Evolutionary conservation across 2,888 invertebrate genomes (phyloP).

Genomic region (Melanotus villosus): DNA sequence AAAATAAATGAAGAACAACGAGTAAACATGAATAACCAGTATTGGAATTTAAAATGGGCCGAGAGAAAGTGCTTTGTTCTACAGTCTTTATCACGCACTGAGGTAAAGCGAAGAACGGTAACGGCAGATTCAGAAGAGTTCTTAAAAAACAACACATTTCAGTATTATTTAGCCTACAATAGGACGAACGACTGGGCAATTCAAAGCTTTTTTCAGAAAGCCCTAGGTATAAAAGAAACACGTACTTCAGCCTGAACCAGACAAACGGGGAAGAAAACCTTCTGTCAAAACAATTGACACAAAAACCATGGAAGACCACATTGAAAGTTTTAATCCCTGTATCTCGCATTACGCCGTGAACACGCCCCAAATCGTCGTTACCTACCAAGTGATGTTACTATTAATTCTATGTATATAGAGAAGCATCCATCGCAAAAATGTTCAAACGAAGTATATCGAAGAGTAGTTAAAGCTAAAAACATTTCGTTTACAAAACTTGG

Average conservation of each 20-base stretch:
- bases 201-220: too few species aligned
- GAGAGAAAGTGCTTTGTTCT: too few species aligned
- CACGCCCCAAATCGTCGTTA: neutral
- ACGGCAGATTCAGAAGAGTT: too few species aligned
- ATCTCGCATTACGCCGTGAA: slow-evolving; percentile 5
- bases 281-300: neutral
- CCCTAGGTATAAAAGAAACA: too few species aligned
- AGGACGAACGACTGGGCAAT: too few species aligned
- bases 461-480: neutral
- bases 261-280: neutral
- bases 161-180: too few species aligned
- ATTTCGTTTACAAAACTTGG: neutral
- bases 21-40: too few species aligned
- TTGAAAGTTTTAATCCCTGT: neutral
- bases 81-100: too few species aligned
- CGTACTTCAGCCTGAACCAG: neutral
- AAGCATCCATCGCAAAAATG: neutral
- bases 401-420: neutral
- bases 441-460: neutral
- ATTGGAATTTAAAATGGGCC: too few species aligned
- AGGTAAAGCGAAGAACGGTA: too few species aligned
- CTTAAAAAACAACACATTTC: too few species aligned
- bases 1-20: too few species aligned
- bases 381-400: neutral
- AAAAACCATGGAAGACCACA: neutral